A percentile compares a stretch with the other conserved stretches of the same genome.
These are phyloP conservation scores for Euspilapteryx auroguttella DNA, from an alignment of 2,888 invertebrate genomes.

Conservation along the genomic window DNA sequence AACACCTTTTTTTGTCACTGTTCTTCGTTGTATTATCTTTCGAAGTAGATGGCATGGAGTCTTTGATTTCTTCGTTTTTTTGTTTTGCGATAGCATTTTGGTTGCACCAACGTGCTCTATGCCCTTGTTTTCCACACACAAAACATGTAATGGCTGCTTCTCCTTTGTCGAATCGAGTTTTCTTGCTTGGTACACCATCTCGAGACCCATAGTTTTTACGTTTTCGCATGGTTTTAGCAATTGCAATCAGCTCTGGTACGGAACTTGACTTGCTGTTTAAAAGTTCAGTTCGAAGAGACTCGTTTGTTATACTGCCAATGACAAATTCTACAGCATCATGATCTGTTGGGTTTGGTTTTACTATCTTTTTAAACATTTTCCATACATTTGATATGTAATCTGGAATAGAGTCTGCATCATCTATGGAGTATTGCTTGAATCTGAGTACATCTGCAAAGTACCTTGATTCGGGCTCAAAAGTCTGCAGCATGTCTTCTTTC, in stretches of 20 bases:
- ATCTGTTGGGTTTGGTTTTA: constrained; percentile 11
- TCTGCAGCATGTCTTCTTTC: constrained; percentile 5
- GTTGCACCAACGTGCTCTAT: too few relatives aligned
- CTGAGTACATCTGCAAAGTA: constrained; percentile 13
- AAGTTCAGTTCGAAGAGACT: constrained; percentile 12
- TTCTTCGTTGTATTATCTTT: background rate
- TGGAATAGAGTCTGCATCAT: constrained; percentile 11
- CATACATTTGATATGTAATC: constrained; percentile 14
- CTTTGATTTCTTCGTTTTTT: constrained; percentile 10
- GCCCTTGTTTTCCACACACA: too few relatives aligned
- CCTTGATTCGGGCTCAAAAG: constrained; percentile 14
- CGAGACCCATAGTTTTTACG: constrained; percentile 5
- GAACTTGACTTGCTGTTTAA: constrained; percentile 11
- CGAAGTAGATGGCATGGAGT: constrained; percentile 3
- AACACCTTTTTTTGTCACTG: constrained; percentile 7
- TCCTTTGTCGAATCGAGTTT: constrained; percentile 6
- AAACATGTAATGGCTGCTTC: too few relatives aligned
- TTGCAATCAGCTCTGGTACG: constrained; percentile 11
- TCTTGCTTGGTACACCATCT: constrained; percentile 5
- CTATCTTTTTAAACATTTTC: constrained; percentile 13
- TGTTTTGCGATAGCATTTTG: constrained; percentile 5
- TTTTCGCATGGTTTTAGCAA: constrained; percentile 3
- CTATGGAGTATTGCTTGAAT: constrained; percentile 13
- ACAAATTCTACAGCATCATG: constrained; percentile 13
- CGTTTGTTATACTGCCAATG: constrained; percentile 13